Evolutionary conservation across 2,888 invertebrate genomes (phyloP).

Genomic region (Drosophila neonasuta): DNA sequence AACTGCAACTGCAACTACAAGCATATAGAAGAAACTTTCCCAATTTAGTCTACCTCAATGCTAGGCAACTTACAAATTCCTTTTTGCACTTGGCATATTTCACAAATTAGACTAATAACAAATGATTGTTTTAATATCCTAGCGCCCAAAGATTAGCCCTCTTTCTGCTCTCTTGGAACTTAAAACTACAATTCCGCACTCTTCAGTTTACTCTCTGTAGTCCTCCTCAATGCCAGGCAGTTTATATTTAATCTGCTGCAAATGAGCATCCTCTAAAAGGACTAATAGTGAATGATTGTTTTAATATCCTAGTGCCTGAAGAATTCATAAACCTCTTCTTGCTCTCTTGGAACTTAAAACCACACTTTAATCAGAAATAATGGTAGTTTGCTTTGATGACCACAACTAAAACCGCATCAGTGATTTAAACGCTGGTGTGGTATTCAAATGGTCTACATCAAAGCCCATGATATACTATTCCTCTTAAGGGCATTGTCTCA

Average conservation of each 20-base stretch:
- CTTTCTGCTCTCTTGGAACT: slow-evolving; percentile 47
- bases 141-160: slow-evolving; percentile 45
- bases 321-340: slow-evolving; percentile 10
- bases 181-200: slow-evolving; percentile 8
- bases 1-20: slow-evolving; percentile 27
- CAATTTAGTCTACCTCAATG: slow-evolving; percentile 42
- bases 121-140: slow-evolving; percentile 53
- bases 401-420: slow-evolving; percentile 20
- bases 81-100: slow-evolving; percentile 27
- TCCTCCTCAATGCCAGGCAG: not conserved
- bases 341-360: slow-evolving; percentile 47
- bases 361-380: not conserved
- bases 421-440: slow-evolving; percentile 41
- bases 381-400: not conserved
- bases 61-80: slow-evolving; percentile 13
- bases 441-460: slow-evolving; percentile 74
- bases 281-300: not conserved
- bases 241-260: not conserved
- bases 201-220: not conserved
- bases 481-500: slow-evolving; percentile 77
- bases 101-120: slow-evolving; percentile 37
- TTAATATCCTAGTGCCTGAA: slow-evolving; percentile 8
- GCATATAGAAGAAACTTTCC: not conserved
- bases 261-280: not conserved
- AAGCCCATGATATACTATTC: slow-evolving; percentile 32